Base-by-base conservation (phyloP, 2,113 vertebrate species). In the Herpetotheres cachinnans region DNA sequence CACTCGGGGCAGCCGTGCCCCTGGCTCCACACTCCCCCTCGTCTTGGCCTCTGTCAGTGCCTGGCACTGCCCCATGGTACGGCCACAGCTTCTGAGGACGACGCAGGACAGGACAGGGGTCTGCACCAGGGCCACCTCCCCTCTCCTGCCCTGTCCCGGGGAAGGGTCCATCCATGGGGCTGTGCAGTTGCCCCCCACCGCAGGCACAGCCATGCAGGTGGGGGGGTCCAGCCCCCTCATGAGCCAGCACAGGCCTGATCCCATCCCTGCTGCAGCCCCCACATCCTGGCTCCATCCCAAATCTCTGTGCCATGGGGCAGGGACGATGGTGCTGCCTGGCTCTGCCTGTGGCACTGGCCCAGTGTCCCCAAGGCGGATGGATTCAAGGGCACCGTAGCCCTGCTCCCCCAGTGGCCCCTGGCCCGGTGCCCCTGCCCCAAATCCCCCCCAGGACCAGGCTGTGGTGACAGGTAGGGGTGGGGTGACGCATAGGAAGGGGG, bases 251-350 rank as follows among this genome's bases (percentile, higher is more conserved):
- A n/a, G 73, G 13, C 13, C 62, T 27, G 24, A 4, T 11, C 1
- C 55, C 6, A 2, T 34, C 47, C 69, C 82, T 19, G 12, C 61
- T 34, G 54, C 18, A 5, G 27, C 34, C 42, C 30, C 78, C 44
- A 11, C 6, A 6, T 11, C 62, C 85, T 22, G 61, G 26, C 34
- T 65, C 26, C 71, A 20, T 34, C 24, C 42, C 71, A 29, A 3
- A 52, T 10, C 59, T 62, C 83, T 3, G 32, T 55, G 62, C 55
- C 56, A 2, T 0, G 13, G 62, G 50, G 24, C 73, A 80, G 73
- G 46, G 72, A 42, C 19, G 11, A 0, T 0, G 6, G 46, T 16
- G 32, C 40, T 46, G 42, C 25, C 11, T 17, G 25, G 50, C 38
- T 26, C 61, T 83, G 72, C 62, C 49, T 16, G 58, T 67, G 58